phyloP scores from a whole-genome alignment of 2,888 invertebrate species.

The Philhelius pedissequus region DNA sequence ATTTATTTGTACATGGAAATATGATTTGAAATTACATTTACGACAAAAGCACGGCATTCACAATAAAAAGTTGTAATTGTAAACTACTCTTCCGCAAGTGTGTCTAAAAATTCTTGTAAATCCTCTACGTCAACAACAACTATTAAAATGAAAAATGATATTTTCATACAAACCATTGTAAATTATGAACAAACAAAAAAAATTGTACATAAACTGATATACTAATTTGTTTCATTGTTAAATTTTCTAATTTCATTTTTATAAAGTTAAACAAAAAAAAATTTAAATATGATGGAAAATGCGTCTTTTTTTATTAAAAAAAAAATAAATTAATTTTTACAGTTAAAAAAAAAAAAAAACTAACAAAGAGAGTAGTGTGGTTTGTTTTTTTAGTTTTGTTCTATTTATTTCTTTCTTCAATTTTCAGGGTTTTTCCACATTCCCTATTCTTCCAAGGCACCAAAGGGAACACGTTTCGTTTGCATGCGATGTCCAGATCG shows the following conservation, averaged over 20 bases:
- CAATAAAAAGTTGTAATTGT: constrained; percentile 78
- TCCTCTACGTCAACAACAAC: neutral
- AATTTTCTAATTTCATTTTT: constrained; percentile 47
- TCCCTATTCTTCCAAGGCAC: neutral
- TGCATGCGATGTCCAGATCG: constrained; percentile 71
- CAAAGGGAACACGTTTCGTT: constrained; percentile 50
- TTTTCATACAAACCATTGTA: constrained; percentile 69
- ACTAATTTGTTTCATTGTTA: constrained; percentile 61
- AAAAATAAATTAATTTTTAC: neutral
- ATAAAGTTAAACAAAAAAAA: constrained; percentile 68
- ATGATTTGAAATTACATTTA: constrained; percentile 78
- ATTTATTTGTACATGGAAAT: constrained; percentile 79
- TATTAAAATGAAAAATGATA: constrained; percentile 33
- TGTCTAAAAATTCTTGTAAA: neutral
- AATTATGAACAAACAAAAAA: constrained; percentile 54
- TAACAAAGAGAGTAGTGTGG: constrained; percentile 6
- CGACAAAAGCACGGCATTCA: constrained; percentile 79
- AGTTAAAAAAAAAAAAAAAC: constrained; percentile 4
- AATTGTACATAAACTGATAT: constrained; percentile 48
- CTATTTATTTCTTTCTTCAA: constrained; percentile 63
- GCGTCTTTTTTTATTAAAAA: constrained; percentile 43
- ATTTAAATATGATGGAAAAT: constrained; percentile 50
- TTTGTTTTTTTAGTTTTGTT: constrained; percentile 35
- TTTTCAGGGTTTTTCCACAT: constrained; percentile 39
- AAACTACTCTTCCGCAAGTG: constrained; percentile 44